Base-by-base conservation (phyloP, 2,888 invertebrate species). In the Cryptophagus acutangulus region DNA sequence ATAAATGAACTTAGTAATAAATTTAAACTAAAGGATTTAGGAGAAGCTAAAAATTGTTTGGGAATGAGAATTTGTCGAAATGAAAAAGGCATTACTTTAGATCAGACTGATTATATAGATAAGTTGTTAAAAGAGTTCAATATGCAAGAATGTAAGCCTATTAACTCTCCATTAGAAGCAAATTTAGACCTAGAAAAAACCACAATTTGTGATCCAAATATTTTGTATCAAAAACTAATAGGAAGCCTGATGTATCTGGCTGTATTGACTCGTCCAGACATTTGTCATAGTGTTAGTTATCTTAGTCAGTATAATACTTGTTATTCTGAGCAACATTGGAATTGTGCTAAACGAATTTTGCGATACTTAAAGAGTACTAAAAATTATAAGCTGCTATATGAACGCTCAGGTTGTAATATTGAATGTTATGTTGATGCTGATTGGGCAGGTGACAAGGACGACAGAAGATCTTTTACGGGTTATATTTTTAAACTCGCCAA, bases 261-360 rank as follows among this genome's bases (percentile, higher is more conserved):
- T 15, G 33, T 28, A 12, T 15, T 40, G 17, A 40, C 40, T 2
- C 25, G 40, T 15, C 34, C 34, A 28, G 40, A 40, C 13, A 40
- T 34, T 16, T 17, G 24, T 34, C 30, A 20, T 40, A 15, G 28
- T 16, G 39, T 43, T 17, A 35, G 25, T 40, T 31, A 29, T 17
- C 28, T 39, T 15, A 41, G 40, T 25, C 44, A 47, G 15, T 47
- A 33, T 37, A 43, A 43, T n/a, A n/a, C n/a, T n/a, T n/a, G n/a
- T n/a, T n/a, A 20, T 38, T 42, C 40, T 40, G 16, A 20, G 17
- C 26, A 47, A 20, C 46, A 41, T 17, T 41, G 44, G 41, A 41
- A 38, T 18, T 43, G 30, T 35, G 34, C 18, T 12, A 43, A 40
- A 43, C 20, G 39, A 4, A 13, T 26, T 3, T 26, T 8, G n/a